Evolutionary conservation across 2,888 invertebrate genomes (phyloP).

Genomic region (Anorthoa munda): DNA sequence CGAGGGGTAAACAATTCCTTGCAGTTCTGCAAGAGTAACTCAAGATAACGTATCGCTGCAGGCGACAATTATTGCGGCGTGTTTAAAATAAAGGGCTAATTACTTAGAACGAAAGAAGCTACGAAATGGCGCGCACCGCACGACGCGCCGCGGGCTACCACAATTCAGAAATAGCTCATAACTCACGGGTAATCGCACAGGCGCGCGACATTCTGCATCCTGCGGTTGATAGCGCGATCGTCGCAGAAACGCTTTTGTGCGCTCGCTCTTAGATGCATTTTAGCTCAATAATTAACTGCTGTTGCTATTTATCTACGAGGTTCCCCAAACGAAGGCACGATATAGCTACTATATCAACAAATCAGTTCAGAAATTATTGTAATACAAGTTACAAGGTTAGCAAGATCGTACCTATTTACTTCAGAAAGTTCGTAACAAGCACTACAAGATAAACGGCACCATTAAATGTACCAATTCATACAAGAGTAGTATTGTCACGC

Average conservation of each 20-base stretch:
- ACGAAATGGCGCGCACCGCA: constrained; percentile 58
- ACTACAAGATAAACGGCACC: constrained; percentile 51
- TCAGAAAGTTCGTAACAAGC: constrained; percentile 42
- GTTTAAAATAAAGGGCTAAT: constrained; percentile 69
- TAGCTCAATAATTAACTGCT: constrained; percentile 76
- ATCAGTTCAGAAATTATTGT: constrained; percentile 34
- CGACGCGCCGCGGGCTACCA: constrained; percentile 77
- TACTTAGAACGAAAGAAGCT: constrained; percentile 67
- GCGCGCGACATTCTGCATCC: constrained; percentile 82
- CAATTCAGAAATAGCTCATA: constrained; percentile 83
- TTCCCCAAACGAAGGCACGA: constrained; percentile 38
- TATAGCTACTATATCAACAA: constrained; percentile 31
- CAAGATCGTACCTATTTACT: constrained; percentile 36
- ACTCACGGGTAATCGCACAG: constrained; percentile 84
- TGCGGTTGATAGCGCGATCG: constrained; percentile 80
- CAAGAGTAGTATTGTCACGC: constrained; percentile 50
- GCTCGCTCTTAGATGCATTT: constrained; percentile 74
- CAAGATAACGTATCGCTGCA: constrained; percentile 51
- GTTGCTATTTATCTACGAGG: constrained; percentile 56
- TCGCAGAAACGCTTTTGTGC: constrained; percentile 77
- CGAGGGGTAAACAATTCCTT: constrained; percentile 7
- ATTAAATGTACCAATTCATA: constrained; percentile 51
- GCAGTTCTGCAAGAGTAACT: constrained; percentile 36
- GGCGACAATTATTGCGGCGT: constrained; percentile 60
- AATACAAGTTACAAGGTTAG: constrained; percentile 49